phyloP scores from a whole-genome alignment of 2,888 invertebrate genomes.

The Bibio marci region DNA sequence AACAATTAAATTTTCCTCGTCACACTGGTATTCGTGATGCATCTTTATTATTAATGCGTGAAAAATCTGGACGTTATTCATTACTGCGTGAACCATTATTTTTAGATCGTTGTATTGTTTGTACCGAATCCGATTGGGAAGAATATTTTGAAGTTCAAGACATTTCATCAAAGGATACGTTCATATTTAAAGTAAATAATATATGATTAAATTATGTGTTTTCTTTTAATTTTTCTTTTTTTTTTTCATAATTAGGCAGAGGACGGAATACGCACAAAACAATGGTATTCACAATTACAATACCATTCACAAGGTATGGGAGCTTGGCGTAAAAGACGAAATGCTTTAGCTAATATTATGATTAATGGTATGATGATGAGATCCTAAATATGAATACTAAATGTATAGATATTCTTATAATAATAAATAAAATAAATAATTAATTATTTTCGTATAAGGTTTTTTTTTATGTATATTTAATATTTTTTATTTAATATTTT shows the following conservation, averaged over 20 bases:
- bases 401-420: too few relatives aligned
- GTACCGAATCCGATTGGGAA: slow-evolving; percentile 74
- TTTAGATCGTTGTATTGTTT: slow-evolving; percentile 77
- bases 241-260: slow-evolving; percentile 46
- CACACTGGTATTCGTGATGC: slow-evolving; percentile 70
- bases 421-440: too few relatives aligned
- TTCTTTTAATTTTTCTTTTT: not conserved
- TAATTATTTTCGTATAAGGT: too few relatives aligned
- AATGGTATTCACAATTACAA: slow-evolving; percentile 81
- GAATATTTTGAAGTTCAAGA: slow-evolving; percentile 94
- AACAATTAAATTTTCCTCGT: slow-evolving; percentile 44
- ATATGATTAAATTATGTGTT: not conserved
- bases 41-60: slow-evolving; percentile 70
- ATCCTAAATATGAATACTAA: slow-evolving; percentile 11
- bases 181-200: slow-evolving; percentile 71
- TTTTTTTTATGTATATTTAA: too few relatives aligned
- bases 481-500: too few relatives aligned
- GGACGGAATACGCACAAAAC: slow-evolving; percentile 66
- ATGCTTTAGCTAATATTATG: slow-evolving; percentile 94
- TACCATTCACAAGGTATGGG: slow-evolving; percentile 85
- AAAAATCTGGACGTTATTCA: slow-evolving; percentile 77
- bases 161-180: slow-evolving; percentile 80
- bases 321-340: slow-evolving; percentile 78
- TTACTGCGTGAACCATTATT: slow-evolving; percentile 78
- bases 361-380: slow-evolving; percentile 63